A percentile compares a stretch with the other conserved stretches of the same genome.
Evolutionary conservation across 2,888 invertebrate genomes (phyloP).

Genomic region (Drosophila incognita): DNA sequence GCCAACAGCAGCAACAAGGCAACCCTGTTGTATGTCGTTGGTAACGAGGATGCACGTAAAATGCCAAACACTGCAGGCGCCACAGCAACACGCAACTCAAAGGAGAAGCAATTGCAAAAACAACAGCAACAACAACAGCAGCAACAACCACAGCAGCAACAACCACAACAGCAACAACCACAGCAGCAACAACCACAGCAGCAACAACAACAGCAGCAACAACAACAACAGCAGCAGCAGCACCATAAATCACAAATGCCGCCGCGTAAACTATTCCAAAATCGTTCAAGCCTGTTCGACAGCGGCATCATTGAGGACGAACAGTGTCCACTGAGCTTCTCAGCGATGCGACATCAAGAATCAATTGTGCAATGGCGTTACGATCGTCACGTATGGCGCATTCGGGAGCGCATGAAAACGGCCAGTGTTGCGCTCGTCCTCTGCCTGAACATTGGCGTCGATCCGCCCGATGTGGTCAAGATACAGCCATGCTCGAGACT

Average conservation of each 20-base stretch:
- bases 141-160: not conserved
- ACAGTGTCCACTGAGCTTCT: constrained; percentile 76
- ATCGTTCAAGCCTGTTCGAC: not conserved
- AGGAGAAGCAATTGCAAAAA: constrained; percentile 1
- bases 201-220: not conserved
- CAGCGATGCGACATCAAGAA: constrained; percentile 88
- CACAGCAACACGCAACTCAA: not conserved
- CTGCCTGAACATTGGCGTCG: constrained; percentile 99
- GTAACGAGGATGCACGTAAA: not conserved
- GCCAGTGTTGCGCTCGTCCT: constrained; percentile 99
- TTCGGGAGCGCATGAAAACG: constrained; percentile 99
- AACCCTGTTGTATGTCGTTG: not conserved
- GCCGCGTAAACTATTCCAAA: not conserved
- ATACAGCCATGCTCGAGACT: constrained; percentile 97
- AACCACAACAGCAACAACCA: too few relatives aligned
- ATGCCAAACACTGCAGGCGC: not conserved
- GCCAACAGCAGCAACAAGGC: constrained; percentile 6
- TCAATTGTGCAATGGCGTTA: constrained; percentile 88
- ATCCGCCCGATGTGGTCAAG: constrained; percentile 99
- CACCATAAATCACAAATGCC: not conserved
- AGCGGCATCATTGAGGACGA: constrained; percentile 21
- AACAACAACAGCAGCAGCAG: not conserved
- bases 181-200: not conserved
- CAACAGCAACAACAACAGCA: constrained; percentile 4
- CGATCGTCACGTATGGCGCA: constrained; percentile 93